phyloP scores from a whole-genome alignment of 2,797 vertebrate genomes.

The Natrix natrix region DNA sequence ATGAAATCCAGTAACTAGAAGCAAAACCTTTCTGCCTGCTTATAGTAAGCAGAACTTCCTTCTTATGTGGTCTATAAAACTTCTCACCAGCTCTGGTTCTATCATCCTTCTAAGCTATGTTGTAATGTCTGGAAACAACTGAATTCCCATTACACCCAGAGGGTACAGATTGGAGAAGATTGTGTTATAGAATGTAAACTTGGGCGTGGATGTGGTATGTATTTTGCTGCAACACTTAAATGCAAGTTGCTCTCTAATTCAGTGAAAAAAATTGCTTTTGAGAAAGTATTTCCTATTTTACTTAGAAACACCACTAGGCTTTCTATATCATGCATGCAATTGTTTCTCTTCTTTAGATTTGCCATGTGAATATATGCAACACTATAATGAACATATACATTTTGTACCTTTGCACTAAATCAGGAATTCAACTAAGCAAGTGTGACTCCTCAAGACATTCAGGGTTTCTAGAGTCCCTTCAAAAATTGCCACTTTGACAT shows the following conservation, averaged over 20 bases:
- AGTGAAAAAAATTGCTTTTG: neutral
- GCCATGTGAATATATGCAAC: neutral
- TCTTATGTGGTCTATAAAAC: conserved; percentile 50
- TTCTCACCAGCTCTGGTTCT: conserved; percentile 20
- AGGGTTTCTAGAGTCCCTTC: neutral
- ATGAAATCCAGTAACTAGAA: conserved; percentile 41
- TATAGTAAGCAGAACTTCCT: conserved; percentile 47
- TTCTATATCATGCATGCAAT: neutral
- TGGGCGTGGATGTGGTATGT: neutral
- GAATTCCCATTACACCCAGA: neutral
- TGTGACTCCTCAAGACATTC: neutral
- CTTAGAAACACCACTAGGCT: neutral
- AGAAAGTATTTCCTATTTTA: neutral
- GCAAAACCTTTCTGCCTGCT: conserved; percentile 46
- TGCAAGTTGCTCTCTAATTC: neutral
- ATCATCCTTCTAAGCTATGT: conserved; percentile 31
- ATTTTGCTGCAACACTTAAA: neutral
- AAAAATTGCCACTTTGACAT: neutral
- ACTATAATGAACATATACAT: neutral
- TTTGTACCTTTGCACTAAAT: neutral
- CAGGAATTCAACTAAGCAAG: neutral
- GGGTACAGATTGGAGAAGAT: neutral
- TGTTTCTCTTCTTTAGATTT: neutral
- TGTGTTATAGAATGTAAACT: neutral
- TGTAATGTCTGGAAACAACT: conserved; percentile 22